Evolutionary conservation across 1,140 invertebrate species (phyloP).

Genomic region (Trialeurodes vaporariorum): DNA sequence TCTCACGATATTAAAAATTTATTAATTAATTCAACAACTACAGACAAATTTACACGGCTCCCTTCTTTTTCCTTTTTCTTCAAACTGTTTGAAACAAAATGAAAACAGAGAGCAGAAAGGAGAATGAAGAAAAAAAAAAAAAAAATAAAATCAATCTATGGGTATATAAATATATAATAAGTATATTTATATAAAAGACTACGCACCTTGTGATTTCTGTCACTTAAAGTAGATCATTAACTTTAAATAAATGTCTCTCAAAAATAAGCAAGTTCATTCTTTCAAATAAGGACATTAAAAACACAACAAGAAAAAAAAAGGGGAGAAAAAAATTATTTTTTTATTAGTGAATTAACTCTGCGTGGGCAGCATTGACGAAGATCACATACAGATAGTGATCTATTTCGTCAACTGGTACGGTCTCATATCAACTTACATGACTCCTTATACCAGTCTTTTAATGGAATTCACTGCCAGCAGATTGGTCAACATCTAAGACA

Average conservation of each 20-base stretch:
- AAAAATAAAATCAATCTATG: neutral
- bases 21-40: neutral
- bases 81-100: neutral
- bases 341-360: no score
- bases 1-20: neutral
- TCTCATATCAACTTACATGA: no score
- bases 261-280: neutral
- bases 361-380: no score
- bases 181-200: neutral
- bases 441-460: no score
- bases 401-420: no score
- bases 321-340: no score
- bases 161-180: neutral
- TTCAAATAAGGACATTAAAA: neutral
- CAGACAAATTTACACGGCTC: neutral
- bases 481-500: no score
- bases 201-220: neutral
- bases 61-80: neutral
- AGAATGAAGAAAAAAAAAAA: neutral
- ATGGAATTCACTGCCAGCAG: no score
- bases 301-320: no score
- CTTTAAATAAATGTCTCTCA: neutral
- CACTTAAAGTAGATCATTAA: neutral
- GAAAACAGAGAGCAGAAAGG: neutral
- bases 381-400: no score